phyloP scores from a whole-genome alignment of 2,113 vertebrate genomes.

The Herpetotheres cachinnans region DNA sequence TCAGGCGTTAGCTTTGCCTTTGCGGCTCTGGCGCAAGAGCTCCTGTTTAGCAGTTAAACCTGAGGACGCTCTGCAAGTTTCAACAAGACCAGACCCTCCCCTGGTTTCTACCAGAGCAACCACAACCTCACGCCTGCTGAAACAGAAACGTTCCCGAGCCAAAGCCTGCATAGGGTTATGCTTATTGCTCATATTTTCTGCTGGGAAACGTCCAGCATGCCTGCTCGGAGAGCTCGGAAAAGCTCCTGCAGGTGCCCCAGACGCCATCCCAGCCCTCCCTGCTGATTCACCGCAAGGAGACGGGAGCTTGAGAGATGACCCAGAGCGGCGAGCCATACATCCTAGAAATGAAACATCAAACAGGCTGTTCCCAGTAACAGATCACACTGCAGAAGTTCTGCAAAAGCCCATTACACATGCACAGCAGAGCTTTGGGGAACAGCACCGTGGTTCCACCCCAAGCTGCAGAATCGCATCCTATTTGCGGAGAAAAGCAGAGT shows the following conservation, averaged over 20 bases:
- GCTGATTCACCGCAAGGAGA: not conserved
- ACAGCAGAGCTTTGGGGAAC: not conserved
- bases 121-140: too few relatives aligned
- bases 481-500: not conserved
- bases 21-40: not conserved
- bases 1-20: not conserved
- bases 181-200: not conserved
- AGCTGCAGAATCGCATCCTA: fast-evolving
- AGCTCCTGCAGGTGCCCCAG: not conserved
- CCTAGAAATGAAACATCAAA: not conserved
- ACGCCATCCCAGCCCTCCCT: not conserved
- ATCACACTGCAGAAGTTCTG: not conserved
- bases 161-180: not conserved
- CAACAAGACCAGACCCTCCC: not conserved
- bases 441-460: fast-evolving
- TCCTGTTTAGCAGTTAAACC: not conserved
- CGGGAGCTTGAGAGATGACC: not conserved
- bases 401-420: not conserved
- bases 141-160: not conserved
- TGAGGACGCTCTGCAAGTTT: not conserved
- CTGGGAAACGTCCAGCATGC: not conserved
- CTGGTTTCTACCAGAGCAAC: not conserved
- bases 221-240: not conserved
- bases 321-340: not conserved
- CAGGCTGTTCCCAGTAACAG: not conserved